Conservation (phyloP, 2,797 vertebrate species). For the Coregonus ussuriensis region DNA sequence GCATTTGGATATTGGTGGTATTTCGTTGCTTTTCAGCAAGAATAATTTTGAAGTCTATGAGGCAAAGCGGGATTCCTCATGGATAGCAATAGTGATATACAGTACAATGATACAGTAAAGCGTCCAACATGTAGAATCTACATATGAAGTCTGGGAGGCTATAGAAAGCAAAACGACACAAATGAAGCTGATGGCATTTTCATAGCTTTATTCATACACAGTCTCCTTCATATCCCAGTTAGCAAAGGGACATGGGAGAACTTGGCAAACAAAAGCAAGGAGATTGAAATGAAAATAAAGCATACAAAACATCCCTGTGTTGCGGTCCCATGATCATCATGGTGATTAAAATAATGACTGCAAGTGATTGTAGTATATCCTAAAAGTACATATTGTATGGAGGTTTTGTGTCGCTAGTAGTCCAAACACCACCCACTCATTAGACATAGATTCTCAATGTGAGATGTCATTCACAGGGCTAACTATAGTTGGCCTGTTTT, state of each 20-base stretch:
- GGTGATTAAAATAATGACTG: conserved; percentile 42
- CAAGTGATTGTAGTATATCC: conserved; percentile 27
- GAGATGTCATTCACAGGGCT: conserved; percentile 66
- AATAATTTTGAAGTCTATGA: not conserved
- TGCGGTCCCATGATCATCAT: conserved; percentile 53
- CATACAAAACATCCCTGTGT: conserved; percentile 62
- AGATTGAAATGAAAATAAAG: conserved; percentile 52
- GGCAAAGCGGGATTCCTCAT: too few relatives aligned
- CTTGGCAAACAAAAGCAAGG: conserved; percentile 66
- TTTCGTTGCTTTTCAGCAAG: not conserved
- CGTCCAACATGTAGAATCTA: not conserved
- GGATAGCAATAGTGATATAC: not conserved
- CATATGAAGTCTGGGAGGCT: too few relatives aligned
- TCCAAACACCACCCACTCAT: conserved; percentile 31
- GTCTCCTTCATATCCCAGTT: conserved; percentile 75
- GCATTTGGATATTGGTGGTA: not conserved
- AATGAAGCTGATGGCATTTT: conserved; percentile 34
- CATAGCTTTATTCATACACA: conserved; percentile 79
- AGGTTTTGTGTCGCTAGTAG: not conserved
- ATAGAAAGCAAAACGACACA: conserved; percentile 10
- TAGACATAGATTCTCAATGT: conserved; percentile 72
- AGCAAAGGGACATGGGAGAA: conserved; percentile 73
- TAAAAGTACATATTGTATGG: not conserved
- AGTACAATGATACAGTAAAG: not conserved
- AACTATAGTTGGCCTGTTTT: not conserved